Percentiles rank a stretch among this genome's conserved stretches.
phyloP scores from a whole-genome alignment of 2,797 vertebrate genomes.

The Girardinus metallicus region DNA sequence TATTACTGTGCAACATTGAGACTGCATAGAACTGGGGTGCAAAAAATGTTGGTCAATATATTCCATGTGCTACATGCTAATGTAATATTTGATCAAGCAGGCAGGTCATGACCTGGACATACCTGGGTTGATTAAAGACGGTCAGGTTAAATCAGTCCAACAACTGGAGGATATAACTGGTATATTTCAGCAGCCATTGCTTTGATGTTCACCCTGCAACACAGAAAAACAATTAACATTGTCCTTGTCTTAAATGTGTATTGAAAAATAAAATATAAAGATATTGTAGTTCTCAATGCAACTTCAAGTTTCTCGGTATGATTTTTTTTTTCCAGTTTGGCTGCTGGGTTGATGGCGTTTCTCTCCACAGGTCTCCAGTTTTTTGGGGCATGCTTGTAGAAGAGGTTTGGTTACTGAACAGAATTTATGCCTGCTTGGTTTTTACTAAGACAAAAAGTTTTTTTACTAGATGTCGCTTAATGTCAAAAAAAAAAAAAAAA shows the following conservation, averaged over 20 bases:
- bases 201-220: constrained; percentile 79
- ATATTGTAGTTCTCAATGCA: constrained; percentile 49
- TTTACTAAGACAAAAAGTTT: constrained; percentile 11
- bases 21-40: not conserved
- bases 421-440: constrained; percentile 32
- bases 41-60: not conserved
- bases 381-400: constrained; percentile 77
- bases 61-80: not conserved
- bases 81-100: not conserved
- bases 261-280: constrained; percentile 29
- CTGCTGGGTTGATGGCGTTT: constrained; percentile 54
- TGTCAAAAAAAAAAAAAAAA: constrained; percentile 7
- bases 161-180: constrained; percentile 33
- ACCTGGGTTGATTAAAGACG: constrained; percentile 23
- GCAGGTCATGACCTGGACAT: constrained; percentile 5
- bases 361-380: constrained; percentile 77
- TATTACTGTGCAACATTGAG: not conserved
- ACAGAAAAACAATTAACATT: constrained; percentile 59
- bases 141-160: constrained; percentile 27
- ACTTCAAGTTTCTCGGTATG: constrained; percentile 46
- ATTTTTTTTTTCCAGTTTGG: constrained; percentile 69
- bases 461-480: constrained; percentile 13
- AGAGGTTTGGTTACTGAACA: constrained; percentile 53
- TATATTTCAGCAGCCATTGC: constrained; percentile 28
- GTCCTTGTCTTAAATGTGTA: constrained; percentile 45